Evolutionary conservation across 2,888 invertebrate species (phyloP).

Genomic region (Pyrocoelia pectoralis): DNA sequence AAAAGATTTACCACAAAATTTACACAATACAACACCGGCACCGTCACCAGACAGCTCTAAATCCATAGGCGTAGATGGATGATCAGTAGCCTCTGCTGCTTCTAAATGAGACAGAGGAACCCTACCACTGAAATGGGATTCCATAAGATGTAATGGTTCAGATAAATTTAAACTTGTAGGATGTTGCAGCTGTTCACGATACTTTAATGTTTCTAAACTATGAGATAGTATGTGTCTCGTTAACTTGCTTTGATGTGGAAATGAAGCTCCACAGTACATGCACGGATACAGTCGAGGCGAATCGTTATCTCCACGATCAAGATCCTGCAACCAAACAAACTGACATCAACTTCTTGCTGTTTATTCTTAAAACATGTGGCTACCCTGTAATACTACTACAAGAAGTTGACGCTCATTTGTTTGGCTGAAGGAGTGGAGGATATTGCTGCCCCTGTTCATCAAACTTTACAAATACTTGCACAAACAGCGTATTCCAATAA

Average conservation of each 20-base stretch:
- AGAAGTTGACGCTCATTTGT: conserved; percentile 93
- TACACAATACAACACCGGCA: conserved; percentile 79
- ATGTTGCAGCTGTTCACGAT: conserved; percentile 75
- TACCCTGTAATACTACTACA: conserved; percentile 59
- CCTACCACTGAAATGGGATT: conserved; percentile 59
- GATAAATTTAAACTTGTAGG: conserved; percentile 60
- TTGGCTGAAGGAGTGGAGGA: conserved; percentile 63
- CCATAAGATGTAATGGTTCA: conserved; percentile 54
- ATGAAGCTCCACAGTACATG: conserved; percentile 89
- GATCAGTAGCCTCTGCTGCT: conserved; percentile 62
- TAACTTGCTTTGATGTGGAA: conserved; percentile 90
- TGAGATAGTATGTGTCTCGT: conserved; percentile 89
- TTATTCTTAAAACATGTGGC: conserved; percentile 48
- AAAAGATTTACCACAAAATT: conserved; percentile 92
- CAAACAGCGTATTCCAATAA: conserved; percentile 47
- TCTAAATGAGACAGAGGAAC: conserved; percentile 55
- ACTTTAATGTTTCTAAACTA: conserved; percentile 87
- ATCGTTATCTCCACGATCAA: conserved; percentile 69
- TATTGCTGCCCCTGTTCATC: conserved; percentile 42
- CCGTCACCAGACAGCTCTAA: conserved; percentile 64
- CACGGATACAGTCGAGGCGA: conserved; percentile 76
- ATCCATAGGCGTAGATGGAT: conserved; percentile 66
- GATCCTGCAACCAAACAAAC: conserved; percentile 90
- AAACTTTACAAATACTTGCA: conserved; percentile 42
- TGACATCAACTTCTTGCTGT: conserved; percentile 90